These are phyloP conservation scores for Hydra vulgaris DNA, from an alignment of 30 jellyfish, hydroid and myxozoan genomes.

Conservation along the genomic window DNA sequence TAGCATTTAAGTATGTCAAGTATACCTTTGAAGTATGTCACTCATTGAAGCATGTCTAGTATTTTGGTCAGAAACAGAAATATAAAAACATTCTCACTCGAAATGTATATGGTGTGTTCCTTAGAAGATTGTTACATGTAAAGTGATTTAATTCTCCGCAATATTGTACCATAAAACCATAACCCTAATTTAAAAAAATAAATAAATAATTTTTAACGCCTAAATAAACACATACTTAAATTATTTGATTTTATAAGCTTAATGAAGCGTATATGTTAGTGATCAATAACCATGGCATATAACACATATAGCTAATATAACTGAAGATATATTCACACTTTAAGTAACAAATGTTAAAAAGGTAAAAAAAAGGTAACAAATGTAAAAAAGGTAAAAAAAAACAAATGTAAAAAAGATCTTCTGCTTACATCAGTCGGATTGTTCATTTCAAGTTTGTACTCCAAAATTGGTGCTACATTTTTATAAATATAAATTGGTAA, in stretches of 20 bases:
- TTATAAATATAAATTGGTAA: neutral
- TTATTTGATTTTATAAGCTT: too few relatives aligned
- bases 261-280: too few relatives aligned
- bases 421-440: constrained; percentile 56
- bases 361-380: neutral
- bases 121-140: constrained; percentile 46
- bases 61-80: too few relatives aligned
- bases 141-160: constrained; percentile 59
- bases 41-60: too few relatives aligned
- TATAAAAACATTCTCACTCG: constrained; percentile 65
- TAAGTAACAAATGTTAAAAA: too few relatives aligned
- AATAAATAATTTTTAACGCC: neutral
- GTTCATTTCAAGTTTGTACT: constrained; percentile 89
- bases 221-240: too few relatives aligned
- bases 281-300: too few relatives aligned
- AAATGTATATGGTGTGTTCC: constrained; percentile 73
- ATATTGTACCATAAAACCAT: constrained; percentile 84
- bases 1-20: too few relatives aligned
- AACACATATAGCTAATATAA: too few relatives aligned
- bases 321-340: too few relatives aligned
- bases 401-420: too few relatives aligned
- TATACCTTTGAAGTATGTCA: too few relatives aligned
- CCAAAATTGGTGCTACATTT: constrained; percentile 69
- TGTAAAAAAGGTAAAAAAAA: neutral
- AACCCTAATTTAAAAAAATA: constrained; percentile 54